These are phyloP conservation scores for Siderastrea siderea DNA, from an alignment of 92 coral and sea anemone species.

Conservation along the genomic window DNA sequence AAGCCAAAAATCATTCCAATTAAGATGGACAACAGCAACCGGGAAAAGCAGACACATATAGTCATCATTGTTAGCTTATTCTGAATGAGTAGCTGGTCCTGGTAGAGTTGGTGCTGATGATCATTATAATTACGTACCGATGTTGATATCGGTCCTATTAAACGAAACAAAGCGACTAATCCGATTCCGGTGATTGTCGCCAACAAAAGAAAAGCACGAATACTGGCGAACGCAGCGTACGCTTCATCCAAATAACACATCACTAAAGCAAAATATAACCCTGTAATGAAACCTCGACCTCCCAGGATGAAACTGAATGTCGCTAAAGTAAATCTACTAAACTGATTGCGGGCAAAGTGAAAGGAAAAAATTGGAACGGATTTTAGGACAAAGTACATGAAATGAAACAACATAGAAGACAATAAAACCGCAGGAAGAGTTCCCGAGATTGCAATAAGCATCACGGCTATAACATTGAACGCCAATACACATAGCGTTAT, in stretches of 20 bases:
- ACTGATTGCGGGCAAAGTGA: neutral
- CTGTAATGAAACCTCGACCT: neutral
- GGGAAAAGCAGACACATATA: neutral
- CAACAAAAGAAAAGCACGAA: neutral
- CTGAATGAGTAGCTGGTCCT: neutral
- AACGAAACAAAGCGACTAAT: neutral
- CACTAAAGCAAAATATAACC: neutral
- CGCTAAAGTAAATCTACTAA: neutral
- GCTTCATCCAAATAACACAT: neutral
- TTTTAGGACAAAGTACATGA: too few species aligned
- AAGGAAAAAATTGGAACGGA: neutral
- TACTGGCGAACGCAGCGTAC: neutral
- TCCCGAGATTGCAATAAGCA: rapidly evolving
- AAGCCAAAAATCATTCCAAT: conserved; percentile 23
- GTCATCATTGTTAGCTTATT: neutral
- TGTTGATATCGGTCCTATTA: neutral
- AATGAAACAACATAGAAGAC: neutral
- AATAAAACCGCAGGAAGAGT: neutral
- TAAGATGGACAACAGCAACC: neutral
- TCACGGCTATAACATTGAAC: neutral
- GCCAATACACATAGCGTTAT: neutral
- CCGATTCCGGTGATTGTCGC: neutral
- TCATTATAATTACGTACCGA: neutral
- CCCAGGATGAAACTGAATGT: neutral
- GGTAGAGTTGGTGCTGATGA: neutral